Evolutionary conservation across 2,888 invertebrate genomes (phyloP).

Genomic region (Lasioglossum villosulum): DNA sequence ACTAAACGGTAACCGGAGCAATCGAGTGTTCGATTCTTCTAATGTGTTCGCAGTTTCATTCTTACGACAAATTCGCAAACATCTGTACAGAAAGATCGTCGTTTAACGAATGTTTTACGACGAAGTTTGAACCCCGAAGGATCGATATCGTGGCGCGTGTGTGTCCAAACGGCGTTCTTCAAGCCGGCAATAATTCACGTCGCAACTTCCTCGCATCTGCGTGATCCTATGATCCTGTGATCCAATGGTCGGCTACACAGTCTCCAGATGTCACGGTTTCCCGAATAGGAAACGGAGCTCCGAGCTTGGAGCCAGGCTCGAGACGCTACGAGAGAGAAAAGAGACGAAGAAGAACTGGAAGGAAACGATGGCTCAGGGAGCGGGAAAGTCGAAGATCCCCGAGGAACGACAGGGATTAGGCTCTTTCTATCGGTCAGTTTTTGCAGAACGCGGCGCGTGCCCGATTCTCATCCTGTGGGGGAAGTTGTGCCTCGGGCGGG

Average conservation of each 20-base stretch:
- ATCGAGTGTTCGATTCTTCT: neutral
- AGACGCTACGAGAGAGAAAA: constrained; percentile 4
- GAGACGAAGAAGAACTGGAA: constrained; percentile 15
- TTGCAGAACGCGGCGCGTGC: constrained; percentile 54
- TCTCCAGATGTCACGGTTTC: constrained; percentile 64
- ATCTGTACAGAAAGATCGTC: neutral
- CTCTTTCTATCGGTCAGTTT: constrained; percentile 54
- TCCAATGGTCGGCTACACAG: constrained; percentile 34
- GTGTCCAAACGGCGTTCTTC: constrained; percentile 65
- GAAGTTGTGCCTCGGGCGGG: constrained; percentile 33
- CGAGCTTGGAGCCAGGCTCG: neutral
- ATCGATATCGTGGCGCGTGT: constrained; percentile 24
- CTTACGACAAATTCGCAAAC: neutral
- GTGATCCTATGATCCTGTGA: constrained; percentile 55
- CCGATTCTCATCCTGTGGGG: constrained; percentile 1
- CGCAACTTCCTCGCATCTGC: constrained; percentile 65
- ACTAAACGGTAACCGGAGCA: neutral
- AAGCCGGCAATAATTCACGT: constrained; percentile 70
- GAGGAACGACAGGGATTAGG: constrained; percentile 39
- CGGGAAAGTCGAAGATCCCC: constrained; percentile 32
- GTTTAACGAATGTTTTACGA: neutral
- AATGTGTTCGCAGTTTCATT: neutral
- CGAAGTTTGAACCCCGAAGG: neutral
- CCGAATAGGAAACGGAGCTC: constrained; percentile 31
- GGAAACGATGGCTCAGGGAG: constrained; percentile 19